A percentile compares a stretch with the other conserved stretches of the same genome.
phyloP scores from a whole-genome alignment of 2,113 vertebrate species.

The Tonatia bakeri region DNA sequence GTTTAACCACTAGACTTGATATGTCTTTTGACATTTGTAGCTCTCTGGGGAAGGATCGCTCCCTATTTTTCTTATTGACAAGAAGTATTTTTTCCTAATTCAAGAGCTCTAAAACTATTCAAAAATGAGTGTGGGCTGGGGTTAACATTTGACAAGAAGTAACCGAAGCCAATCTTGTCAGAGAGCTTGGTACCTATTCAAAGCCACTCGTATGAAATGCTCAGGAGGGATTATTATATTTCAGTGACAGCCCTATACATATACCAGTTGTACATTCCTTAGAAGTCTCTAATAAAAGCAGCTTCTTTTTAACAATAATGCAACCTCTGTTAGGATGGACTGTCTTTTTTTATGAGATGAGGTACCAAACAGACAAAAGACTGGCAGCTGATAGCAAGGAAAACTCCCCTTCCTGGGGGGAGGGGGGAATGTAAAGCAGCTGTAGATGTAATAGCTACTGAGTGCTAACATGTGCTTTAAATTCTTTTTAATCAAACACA shows the following conservation, averaged over 20 bases:
- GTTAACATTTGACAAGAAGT: not conserved
- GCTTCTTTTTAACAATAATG: not conserved
- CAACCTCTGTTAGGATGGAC: not conserved
- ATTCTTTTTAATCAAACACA: slow-evolving; percentile 36
- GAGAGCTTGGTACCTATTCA: not conserved
- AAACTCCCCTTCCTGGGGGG: not conserved
- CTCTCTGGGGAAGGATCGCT: not conserved
- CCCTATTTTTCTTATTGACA: not conserved
- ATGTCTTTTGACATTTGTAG: not conserved
- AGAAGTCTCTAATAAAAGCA: slow-evolving; percentile 4
- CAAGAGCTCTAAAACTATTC: slow-evolving; percentile 7
- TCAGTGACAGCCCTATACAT: not conserved
- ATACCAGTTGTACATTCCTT: not conserved
- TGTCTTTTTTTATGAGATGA: not conserved
- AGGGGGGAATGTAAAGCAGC: not conserved
- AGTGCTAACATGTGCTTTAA: slow-evolving; percentile 7
- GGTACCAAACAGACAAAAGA: slow-evolving; percentile 6
- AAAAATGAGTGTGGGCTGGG: not conserved
- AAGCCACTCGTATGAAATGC: not conserved
- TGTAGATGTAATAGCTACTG: not conserved
- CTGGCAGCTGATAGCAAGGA: not conserved
- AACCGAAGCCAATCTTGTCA: not conserved
- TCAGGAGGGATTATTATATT: not conserved
- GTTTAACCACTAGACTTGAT: not conserved
- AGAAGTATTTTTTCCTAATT: not conserved